Evolutionary conservation across 1,140 invertebrate genomes (phyloP).

Genomic region (Hylaeus volcanicus): DNA sequence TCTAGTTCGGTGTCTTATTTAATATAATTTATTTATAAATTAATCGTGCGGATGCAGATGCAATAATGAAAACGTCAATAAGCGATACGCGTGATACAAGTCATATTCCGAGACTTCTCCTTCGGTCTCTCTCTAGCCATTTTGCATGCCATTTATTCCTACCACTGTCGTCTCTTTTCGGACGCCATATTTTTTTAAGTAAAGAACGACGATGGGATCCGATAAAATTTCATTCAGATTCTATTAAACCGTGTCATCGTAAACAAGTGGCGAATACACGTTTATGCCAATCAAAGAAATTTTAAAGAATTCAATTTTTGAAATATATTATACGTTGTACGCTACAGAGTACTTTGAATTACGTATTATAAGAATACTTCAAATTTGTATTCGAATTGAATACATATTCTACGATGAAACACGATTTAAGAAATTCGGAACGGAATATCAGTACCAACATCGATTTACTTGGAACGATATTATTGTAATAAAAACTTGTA

Average conservation of each 20-base stretch:
- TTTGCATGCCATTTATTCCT: neutral
- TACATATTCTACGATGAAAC: neutral
- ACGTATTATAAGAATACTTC: no score
- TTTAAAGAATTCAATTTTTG: slow-evolving; percentile 1
- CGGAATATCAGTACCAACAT: slow-evolving; percentile 22
- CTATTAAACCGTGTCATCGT: slow-evolving; percentile 4
- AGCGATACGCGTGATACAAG: slow-evolving; percentile 80
- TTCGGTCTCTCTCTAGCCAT: slow-evolving; percentile 66
- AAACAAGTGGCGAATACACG: neutral
- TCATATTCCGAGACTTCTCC: slow-evolving; percentile 75
- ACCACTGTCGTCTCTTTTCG: neutral
- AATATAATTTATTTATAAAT: slow-evolving; percentile 82
- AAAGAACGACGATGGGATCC: slow-evolving; percentile 15
- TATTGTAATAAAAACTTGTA: slow-evolving; percentile 44
- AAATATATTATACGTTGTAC: neutral
- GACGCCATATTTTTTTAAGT: slow-evolving; percentile 6
- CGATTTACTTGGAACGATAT: slow-evolving; percentile 34
- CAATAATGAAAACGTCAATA: slow-evolving; percentile 81
- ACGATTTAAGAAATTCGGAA: slow-evolving; percentile 10
- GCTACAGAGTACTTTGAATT: neutral
- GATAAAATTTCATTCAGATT: slow-evolving; percentile 1
- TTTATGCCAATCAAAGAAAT: neutral
- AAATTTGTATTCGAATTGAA: neutral
- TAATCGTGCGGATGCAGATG: slow-evolving; percentile 81
- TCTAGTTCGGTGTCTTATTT: slow-evolving; percentile 66